These are phyloP conservation scores for Malacoraja senta DNA, from an alignment of 2,797 vertebrate species.

Conservation along the genomic window DNA sequence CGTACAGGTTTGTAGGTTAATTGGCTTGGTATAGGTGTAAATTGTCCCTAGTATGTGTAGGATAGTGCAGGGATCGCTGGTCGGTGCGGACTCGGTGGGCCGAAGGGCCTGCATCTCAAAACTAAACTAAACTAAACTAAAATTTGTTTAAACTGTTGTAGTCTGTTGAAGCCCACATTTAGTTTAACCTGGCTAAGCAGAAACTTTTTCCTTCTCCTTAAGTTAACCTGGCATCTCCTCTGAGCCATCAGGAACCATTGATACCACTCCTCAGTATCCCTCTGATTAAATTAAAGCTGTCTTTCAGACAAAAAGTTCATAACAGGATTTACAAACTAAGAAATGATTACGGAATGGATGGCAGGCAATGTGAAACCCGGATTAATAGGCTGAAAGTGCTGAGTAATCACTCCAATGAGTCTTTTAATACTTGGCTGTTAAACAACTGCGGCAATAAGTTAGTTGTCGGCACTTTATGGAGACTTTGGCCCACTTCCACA, in stretches of 20 bases:
- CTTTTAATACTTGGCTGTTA: slow-evolving; percentile 6
- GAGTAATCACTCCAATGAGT: not conserved
- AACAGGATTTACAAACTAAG: not conserved
- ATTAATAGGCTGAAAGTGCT: slow-evolving; percentile 2
- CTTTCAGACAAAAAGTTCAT: not conserved
- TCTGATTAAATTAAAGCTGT: not conserved
- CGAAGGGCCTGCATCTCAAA: too few relatives aligned
- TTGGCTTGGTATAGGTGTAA: too few relatives aligned
- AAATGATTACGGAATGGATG: not conserved
- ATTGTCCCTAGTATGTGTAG: too few relatives aligned
- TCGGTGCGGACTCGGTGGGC: too few relatives aligned
- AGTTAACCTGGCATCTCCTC: not conserved
- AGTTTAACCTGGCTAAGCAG: not conserved
- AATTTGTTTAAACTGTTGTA: not conserved
- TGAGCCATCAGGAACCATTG: not conserved
- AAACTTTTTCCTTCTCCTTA: not conserved
- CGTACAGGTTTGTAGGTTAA: too few relatives aligned
- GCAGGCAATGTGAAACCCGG: not conserved
- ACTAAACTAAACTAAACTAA: too few relatives aligned
- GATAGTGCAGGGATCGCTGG: too few relatives aligned
- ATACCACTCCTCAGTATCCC: not conserved
- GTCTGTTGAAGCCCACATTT: not conserved
- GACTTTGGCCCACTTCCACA: not conserved
- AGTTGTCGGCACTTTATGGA: not conserved
- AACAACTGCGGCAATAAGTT: slow-evolving; percentile 7